Evolutionary conservation across 2,113 vertebrate genomes (phyloP).

Genomic region (Chloropsis hardwickii): DNA sequence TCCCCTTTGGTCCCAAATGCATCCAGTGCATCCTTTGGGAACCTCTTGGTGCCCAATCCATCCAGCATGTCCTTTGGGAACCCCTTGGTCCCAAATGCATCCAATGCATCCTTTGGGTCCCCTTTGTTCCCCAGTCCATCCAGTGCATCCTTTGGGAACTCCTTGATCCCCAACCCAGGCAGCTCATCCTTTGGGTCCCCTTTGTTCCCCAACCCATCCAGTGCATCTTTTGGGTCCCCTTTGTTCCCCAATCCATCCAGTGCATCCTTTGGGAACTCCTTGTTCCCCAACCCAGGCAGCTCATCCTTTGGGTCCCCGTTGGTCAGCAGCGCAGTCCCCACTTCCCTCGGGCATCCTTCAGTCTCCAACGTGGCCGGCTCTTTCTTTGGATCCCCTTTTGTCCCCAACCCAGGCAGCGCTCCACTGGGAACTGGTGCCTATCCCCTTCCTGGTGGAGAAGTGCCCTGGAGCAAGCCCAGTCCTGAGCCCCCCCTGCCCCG

Average conservation of each 20-base stretch:
- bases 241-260: neutral
- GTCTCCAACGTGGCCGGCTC: neutral
- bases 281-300: neutral
- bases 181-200: neutral
- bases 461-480: neutral
- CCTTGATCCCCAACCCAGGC: neutral
- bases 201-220: rapidly evolving
- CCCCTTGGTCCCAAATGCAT: rapidly evolving
- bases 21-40: neutral
- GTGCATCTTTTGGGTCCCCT: neutral
- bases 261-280: neutral
- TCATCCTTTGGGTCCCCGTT: neutral
- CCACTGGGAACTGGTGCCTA: neutral
- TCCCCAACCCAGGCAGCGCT: neutral
- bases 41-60: rapidly evolving
- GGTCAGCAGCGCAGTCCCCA: neutral
- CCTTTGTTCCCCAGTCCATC: neutral
- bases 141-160: rapidly evolving
- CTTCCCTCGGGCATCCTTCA: neutral
- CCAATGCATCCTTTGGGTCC: neutral
- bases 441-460: neutral
- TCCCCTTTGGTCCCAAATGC: rapidly evolving
- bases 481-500: neutral
- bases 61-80: rapidly evolving
- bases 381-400: neutral